Evolutionary conservation across 2,113 vertebrate genomes (phyloP).

Genomic region (Ceyx cyanopectus): DNA sequence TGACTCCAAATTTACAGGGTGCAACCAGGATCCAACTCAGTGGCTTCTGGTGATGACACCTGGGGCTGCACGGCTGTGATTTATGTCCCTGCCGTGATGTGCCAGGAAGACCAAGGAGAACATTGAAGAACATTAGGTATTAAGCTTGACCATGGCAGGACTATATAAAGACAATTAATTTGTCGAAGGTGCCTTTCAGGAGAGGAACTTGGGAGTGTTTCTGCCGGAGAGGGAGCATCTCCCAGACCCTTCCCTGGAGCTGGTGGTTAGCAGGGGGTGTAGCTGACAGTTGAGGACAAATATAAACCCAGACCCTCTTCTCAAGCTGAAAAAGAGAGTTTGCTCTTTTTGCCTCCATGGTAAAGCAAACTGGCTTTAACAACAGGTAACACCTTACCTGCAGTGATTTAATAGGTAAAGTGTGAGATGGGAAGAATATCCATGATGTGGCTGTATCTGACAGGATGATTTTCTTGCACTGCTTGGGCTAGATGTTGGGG

Average conservation of each 20-base stretch:
- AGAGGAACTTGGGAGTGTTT: background rate
- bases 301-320: background rate
- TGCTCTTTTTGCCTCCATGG: background rate
- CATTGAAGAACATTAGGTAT: background rate
- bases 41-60: background rate
- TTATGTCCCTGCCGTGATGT: background rate
- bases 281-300: background rate
- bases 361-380: background rate
- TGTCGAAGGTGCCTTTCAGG: background rate
- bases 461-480: background rate
- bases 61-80: rapidly evolving
- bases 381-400: background rate
- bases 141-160: background rate
- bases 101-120: background rate
- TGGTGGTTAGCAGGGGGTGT: too few relatives aligned
- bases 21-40: rapidly evolving
- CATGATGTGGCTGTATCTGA: background rate
- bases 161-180: background rate
- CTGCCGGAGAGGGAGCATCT: background rate
- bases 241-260: background rate
- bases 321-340: background rate
- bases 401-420: background rate
- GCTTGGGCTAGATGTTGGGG: background rate
- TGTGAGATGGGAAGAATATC: background rate
- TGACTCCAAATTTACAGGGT: background rate